Conservation (phyloP, 2,797 vertebrate species). For the Phoxinus dragarum region DNA sequence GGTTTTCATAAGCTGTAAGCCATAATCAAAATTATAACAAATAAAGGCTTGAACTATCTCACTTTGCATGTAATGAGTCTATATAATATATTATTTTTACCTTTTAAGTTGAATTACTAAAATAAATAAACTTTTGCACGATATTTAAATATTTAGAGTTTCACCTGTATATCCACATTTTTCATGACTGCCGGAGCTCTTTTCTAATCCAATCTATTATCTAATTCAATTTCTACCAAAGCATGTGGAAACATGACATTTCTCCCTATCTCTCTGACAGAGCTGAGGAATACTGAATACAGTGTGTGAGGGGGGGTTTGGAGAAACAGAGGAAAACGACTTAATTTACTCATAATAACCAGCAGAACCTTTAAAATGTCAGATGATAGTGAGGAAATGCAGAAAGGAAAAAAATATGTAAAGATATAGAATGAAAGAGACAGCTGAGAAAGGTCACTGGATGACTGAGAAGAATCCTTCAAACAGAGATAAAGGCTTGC, state of each 20-base stretch:
- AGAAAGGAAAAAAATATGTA: conserved; percentile 19
- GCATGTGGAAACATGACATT: background rate
- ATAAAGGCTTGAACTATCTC: no score
- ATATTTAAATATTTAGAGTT: no score
- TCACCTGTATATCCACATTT: background rate
- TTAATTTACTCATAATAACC: background rate
- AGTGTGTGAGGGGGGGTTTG: no score
- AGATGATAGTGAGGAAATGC: background rate
- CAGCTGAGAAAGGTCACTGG: conserved; percentile 26
- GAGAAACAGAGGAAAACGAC: background rate
- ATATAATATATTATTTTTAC: no score
- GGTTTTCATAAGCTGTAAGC: no score
- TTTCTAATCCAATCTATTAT: conserved; percentile 9
- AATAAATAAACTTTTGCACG: no score
- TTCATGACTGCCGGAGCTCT: background rate
- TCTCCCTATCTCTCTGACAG: background rate
- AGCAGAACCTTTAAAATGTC: conserved; percentile 13
- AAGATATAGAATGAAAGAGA: background rate
- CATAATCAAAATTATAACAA: no score
- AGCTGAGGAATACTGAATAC: background rate
- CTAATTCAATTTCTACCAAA: background rate
- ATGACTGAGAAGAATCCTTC: background rate
- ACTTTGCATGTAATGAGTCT: no score
- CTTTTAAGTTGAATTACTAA: no score
- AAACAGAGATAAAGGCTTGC: conserved; percentile 14